These are phyloP conservation scores for Oscheius onirici DNA, from an alignment of 2,888 invertebrate species.

Conservation along the genomic window DNA sequence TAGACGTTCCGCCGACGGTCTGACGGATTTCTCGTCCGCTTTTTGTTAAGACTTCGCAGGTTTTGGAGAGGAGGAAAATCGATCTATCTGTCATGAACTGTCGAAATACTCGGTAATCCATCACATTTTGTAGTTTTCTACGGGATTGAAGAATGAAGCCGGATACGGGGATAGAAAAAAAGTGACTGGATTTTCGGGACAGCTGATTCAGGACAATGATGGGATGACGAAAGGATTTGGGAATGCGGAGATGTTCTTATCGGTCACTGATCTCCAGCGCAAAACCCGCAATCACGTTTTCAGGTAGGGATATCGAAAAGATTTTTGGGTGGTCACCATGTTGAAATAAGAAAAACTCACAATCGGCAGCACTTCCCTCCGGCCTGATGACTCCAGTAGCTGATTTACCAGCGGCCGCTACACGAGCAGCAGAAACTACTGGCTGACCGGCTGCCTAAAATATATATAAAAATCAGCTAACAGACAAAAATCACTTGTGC, in stretches of 20 bases:
- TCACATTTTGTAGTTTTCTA: neutral
- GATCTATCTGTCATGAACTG: neutral
- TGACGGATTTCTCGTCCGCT: conserved; percentile 29
- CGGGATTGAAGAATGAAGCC: neutral
- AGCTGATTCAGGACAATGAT: conserved; percentile 4
- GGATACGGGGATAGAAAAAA: neutral
- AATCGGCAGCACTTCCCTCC: conserved; percentile 46
- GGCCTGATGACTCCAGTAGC: conserved; percentile 48
- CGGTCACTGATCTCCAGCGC: conserved; percentile 21
- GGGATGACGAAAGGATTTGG: conserved; percentile 16
- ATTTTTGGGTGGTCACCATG: neutral
- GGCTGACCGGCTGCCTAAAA: conserved; percentile 9
- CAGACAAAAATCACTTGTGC: neutral
- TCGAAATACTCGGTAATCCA: conserved; percentile 1
- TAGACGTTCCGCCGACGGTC: conserved; percentile 25
- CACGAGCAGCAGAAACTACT: conserved; percentile 45
- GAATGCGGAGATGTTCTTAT: conserved; percentile 30
- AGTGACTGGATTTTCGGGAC: neutral
- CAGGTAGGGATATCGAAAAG: neutral
- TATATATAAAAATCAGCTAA: neutral
- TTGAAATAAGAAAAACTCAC: conserved; percentile 27
- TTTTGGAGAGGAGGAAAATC: conserved; percentile 14
- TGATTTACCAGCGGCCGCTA: conserved; percentile 55
- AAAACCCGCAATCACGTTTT: conserved; percentile 28
- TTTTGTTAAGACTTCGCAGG: conserved; percentile 11